Conservation (phyloP, 2,797 vertebrate genomes). For the Erethizon dorsatum region DNA sequence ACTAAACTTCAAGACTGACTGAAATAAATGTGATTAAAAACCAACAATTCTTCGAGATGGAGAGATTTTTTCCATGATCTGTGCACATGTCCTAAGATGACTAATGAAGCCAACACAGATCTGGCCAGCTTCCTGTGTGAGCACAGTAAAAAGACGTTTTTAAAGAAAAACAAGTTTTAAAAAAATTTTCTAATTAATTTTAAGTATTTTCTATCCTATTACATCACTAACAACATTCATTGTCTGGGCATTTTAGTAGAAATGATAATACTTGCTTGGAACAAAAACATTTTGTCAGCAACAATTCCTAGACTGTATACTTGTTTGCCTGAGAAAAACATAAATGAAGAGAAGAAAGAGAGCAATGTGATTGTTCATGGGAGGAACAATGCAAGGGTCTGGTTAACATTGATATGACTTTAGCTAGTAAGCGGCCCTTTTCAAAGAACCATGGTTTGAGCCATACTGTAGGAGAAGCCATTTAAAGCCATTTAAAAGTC, state of each 20-base stretch:
- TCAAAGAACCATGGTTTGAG: constrained; percentile 44
- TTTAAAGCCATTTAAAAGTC: constrained; percentile 46
- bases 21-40: constrained; percentile 9
- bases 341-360: not conserved
- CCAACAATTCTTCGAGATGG: constrained; percentile 50
- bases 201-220: constrained; percentile 15
- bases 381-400: not conserved
- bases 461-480: not conserved
- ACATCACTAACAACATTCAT: constrained; percentile 5
- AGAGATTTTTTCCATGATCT: constrained; percentile 39
- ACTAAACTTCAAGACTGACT: constrained; percentile 30
- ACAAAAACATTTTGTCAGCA: constrained; percentile 56
- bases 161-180: constrained; percentile 62
- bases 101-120: not conserved
- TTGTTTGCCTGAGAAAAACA: not conserved
- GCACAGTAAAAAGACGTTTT: constrained; percentile 39
- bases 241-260: constrained; percentile 36
- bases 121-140: constrained; percentile 35
- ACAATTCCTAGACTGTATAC: not conserved
- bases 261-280: constrained; percentile 61
- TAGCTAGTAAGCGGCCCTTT: not conserved
- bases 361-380: fast-evolving
- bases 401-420: not conserved
- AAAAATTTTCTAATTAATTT: constrained; percentile 35
- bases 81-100: constrained; percentile 44